A percentile compares a stretch with the other conserved stretches of the same genome.
Evolutionary conservation across 2,797 vertebrate genomes (phyloP).

Genomic region (Basileuterus tristriatus): DNA sequence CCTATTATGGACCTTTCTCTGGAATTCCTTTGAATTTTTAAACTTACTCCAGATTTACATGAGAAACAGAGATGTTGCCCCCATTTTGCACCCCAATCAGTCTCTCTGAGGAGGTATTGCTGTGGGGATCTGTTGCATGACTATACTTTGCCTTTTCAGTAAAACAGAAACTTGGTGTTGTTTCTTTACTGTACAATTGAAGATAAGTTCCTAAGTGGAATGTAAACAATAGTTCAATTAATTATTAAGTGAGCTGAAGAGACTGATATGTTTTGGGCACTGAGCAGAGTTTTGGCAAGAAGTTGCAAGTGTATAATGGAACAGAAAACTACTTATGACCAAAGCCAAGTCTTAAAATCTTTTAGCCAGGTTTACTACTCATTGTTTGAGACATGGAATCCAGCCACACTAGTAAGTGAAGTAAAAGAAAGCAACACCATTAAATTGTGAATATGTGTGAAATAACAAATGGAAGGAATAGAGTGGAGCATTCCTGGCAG

Average conservation of each 20-base stretch:
- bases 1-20: background rate
- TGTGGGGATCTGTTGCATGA: background rate
- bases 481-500: background rate
- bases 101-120: background rate
- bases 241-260: conserved; percentile 49
- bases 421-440: conserved; percentile 7
- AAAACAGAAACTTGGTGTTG: background rate
- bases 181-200: background rate
- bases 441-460: background rate
- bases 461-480: conserved; percentile 5
- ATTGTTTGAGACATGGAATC: conserved; percentile 26
- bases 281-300: conserved; percentile 15
- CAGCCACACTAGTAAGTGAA: conserved; percentile 22
- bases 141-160: background rate
- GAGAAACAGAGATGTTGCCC: background rate
- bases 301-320: conserved; percentile 4
- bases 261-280: conserved; percentile 26
- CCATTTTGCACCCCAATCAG: background rate
- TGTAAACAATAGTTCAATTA: conserved; percentile 51
- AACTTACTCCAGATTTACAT: background rate
- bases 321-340: conserved; percentile 13
- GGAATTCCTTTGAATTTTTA: background rate
- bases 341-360: conserved; percentile 50
- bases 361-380: conserved; percentile 37
- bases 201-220: conserved; percentile 46